Base-by-base conservation (phyloP, 2,888 invertebrate species). In the Thecophora atra region DNA sequence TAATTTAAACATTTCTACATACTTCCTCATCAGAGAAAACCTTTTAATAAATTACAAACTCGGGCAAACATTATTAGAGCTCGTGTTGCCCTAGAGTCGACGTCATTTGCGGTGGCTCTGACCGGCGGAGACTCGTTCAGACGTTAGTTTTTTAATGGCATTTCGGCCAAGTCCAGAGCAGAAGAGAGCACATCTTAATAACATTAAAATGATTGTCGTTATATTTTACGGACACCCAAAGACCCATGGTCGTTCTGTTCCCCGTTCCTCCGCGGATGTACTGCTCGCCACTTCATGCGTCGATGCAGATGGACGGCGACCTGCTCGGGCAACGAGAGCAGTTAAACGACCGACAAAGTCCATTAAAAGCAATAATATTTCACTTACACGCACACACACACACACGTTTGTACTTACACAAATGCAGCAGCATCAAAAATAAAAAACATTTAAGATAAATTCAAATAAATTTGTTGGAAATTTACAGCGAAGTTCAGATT, bases 121-220 rank as follows among this genome's bases (percentile, higher is more conserved):
- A 11, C 37, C 7, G 37, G 37, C 37, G 11, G 37, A n/a, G n/a
- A n/a, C 37, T 37, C 37, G 37, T 37, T 11, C 37, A 37, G 37
- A 37, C 37, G 52, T 67, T 67, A 28, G 54, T 67, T 37, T 67
- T 66, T 67, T 67, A 67, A 56, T 67, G 21, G 67, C 67, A 30
- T 42, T 67, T 66, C n/a, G 37, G 24, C 19, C 19, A 24, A 21
- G 11, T 54, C 54, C n/a, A 37, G 37, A 37, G 37, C 37, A 37
- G 37, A 37, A 30, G 3, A 28, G 13, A 21, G 24, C 30, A 21
- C 54, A 37, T 30, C 28, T 67, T 54, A 67, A 67, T 54, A 67
- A 37, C 54, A 67, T 56, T 64, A 44, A 64, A 64, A 44, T 47
- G 30, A 67, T 56, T 37, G 67, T 56, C 37, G 30, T 56, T 37